Conservation (phyloP, 2,113 vertebrate genomes). For the Patagioenas fasciata region DNA sequence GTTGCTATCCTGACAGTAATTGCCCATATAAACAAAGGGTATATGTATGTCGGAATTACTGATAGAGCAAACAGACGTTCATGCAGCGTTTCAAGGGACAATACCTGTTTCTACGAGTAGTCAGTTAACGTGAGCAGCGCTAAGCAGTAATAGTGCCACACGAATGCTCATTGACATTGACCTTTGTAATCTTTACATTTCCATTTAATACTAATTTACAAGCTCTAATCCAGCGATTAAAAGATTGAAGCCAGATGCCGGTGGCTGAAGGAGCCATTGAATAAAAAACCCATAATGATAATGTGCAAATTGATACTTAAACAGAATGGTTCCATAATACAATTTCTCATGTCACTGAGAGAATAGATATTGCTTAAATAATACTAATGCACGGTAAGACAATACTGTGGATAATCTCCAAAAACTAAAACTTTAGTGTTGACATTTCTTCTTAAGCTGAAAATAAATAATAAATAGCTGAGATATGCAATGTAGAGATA, state of each 20-base stretch:
- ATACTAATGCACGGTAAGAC: neutral
- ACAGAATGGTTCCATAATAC: neutral
- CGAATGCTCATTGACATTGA: conserved; percentile 18
- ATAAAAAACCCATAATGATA: neutral
- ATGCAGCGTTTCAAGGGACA: neutral
- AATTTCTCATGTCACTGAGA: neutral
- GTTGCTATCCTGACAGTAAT: neutral
- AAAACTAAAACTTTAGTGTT: neutral
- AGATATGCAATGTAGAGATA: neutral
- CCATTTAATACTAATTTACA: conserved; percentile 43
- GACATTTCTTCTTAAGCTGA: neutral
- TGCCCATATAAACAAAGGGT: neutral
- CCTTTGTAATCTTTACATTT: conserved; percentile 62
- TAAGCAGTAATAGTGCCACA: neutral
- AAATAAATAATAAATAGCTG: neutral
- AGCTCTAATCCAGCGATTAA: conserved; percentile 27
- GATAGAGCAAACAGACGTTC: neutral
- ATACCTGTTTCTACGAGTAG: neutral
- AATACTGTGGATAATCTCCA: neutral
- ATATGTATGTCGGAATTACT: neutral
- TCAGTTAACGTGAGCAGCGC: neutral
- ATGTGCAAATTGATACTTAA: neutral
- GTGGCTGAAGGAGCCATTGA: neutral
- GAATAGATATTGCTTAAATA: neutral
- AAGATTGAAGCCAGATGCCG: conserved; percentile 48